A percentile compares a stretch with the other conserved stretches of the same genome.
These are phyloP conservation scores for Phrynocephalus vlangalii DNA, from an alignment of 2,797 vertebrate genomes.

Conservation along the genomic window DNA sequence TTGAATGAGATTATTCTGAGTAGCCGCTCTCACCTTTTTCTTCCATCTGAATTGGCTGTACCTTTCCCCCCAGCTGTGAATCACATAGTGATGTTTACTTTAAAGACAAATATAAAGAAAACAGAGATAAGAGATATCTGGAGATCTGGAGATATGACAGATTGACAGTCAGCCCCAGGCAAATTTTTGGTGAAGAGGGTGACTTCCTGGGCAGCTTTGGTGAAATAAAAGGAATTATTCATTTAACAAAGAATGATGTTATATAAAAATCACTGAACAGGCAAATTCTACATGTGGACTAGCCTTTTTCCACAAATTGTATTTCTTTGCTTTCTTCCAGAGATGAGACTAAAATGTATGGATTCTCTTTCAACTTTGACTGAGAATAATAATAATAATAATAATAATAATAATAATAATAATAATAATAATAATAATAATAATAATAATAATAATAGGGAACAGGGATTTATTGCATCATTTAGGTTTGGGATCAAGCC, in stretches of 20 bases:
- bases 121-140: not conserved
- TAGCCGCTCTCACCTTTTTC: not conserved
- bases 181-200: not conserved
- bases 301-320: not conserved
- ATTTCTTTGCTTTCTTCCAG: not conserved
- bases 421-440: too few relatives aligned
- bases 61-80: not conserved
- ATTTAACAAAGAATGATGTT: too few relatives aligned
- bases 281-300: not conserved
- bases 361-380: constrained; percentile 50
- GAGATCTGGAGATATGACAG: not conserved
- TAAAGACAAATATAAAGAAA: not conserved
- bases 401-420: too few relatives aligned
- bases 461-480: not conserved
- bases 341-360: not conserved
- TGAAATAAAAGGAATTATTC: too few relatives aligned
- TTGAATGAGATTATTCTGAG: not conserved
- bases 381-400: not conserved
- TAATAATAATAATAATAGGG: too few relatives aligned
- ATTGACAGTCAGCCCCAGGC: not conserved
- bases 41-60: not conserved
- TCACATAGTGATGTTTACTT: not conserved
- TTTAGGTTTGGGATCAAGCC: constrained; percentile 51
- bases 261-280: not conserved
- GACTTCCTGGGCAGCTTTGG: not conserved